phyloP scores from a whole-genome alignment of 2,797 vertebrate species.

The Melanotaenia boesemani region DNA sequence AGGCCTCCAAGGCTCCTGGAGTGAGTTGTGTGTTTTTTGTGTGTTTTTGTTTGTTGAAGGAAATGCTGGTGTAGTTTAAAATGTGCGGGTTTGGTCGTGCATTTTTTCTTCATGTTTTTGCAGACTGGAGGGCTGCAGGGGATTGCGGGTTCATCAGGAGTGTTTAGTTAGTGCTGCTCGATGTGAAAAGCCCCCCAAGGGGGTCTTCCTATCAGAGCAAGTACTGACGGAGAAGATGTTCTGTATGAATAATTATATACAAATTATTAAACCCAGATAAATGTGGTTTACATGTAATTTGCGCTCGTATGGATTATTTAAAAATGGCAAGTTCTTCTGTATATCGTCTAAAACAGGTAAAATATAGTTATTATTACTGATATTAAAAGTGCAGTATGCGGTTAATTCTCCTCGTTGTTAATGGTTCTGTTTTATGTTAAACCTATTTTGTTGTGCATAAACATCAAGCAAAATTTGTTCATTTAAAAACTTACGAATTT shows the following conservation, averaged over 20 bases:
- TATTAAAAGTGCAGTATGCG: background rate
- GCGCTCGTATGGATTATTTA: background rate
- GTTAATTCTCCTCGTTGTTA: background rate
- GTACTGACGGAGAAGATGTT: background rate
- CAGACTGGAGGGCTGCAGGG: conserved; percentile 29
- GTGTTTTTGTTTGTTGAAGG: background rate
- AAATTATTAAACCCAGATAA: background rate
- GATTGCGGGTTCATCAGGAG: conserved; percentile 59
- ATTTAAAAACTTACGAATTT: too few relatives aligned
- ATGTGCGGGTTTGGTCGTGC: background rate
- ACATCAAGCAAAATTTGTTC: background rate
- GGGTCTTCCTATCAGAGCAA: background rate
- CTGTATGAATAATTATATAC: background rate
- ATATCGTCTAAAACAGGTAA: background rate
- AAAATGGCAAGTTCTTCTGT: background rate
- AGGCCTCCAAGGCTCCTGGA: conserved; percentile 70
- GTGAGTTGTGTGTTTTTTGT: conserved; percentile 62
- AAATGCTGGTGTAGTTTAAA: background rate
- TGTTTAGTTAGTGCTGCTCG: conserved; percentile 47
- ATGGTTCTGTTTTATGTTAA: background rate
- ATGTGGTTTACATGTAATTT: background rate
- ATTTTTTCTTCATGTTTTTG: background rate
- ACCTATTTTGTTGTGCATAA: background rate
- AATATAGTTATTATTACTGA: background rate
- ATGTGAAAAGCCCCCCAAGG: conserved; percentile 36